These are phyloP conservation scores for Pimephales promelas DNA, from an alignment of 2,113 vertebrate species.

Conservation along the genomic window DNA sequence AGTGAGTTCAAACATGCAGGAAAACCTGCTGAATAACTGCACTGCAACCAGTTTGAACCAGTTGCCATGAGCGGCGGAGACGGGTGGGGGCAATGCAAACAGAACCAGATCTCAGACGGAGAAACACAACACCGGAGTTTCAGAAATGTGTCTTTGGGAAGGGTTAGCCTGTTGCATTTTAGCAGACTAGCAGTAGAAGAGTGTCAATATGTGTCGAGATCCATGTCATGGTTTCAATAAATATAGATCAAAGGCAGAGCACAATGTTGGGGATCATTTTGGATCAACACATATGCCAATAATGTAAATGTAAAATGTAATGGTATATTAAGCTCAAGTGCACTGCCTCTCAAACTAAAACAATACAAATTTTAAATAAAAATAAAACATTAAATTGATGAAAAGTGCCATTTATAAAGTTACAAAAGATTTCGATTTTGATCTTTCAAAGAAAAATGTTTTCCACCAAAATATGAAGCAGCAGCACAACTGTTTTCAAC, in stretches of 20 bases:
- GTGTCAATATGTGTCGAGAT: background rate
- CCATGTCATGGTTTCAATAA: background rate
- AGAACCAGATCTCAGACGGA: background rate
- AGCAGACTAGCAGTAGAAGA: too few species aligned
- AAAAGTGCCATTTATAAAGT: background rate
- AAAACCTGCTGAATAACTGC: constrained; percentile 48
- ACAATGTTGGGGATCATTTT: too few species aligned
- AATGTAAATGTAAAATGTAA: background rate
- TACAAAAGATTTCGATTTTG: background rate
- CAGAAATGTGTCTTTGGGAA: background rate
- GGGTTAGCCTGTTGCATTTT: background rate
- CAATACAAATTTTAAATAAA: too few species aligned
- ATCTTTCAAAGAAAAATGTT: background rate
- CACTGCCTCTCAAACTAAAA: background rate
- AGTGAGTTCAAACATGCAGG: constrained; percentile 38
- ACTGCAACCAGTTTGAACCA: constrained; percentile 60
- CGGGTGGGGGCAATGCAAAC: background rate
- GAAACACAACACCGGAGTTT: background rate
- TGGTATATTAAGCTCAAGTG: background rate
- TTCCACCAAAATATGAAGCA: background rate
- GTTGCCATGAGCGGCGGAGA: constrained; percentile 36
- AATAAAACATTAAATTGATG: background rate
- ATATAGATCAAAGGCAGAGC: background rate
- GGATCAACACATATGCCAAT: background rate
- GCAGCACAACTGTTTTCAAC: background rate